phyloP scores from a whole-genome alignment of 2,888 invertebrate species.

The Loripinus fragilis region DNA sequence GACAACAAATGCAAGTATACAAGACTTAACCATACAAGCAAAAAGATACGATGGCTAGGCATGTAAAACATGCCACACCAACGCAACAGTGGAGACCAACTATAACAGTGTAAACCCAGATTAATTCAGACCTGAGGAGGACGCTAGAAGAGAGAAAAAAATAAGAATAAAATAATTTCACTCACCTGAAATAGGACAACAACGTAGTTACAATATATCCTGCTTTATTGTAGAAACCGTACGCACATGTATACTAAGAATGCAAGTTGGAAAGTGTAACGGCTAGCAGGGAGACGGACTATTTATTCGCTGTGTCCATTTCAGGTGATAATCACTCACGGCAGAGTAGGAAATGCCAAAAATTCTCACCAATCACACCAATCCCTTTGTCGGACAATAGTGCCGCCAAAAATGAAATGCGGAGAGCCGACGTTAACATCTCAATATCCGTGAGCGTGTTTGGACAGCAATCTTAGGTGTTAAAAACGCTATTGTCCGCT shows the following conservation, averaged over 20 bases:
- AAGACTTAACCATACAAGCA: too few relatives aligned
- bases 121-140: too few relatives aligned
- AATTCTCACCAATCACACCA: background rate
- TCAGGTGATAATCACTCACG: background rate
- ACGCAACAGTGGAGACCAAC: too few relatives aligned
- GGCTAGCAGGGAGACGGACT: background rate
- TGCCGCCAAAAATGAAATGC: background rate
- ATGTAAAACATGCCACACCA: too few relatives aligned
- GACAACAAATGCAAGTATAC: background rate
- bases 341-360: background rate
- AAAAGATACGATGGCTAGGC: too few relatives aligned
- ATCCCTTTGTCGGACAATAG: background rate
- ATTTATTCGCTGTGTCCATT: slow-evolving; percentile 1
- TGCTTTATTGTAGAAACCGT: background rate
- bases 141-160: too few relatives aligned
- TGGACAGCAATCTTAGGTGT: background rate
- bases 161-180: too few relatives aligned
- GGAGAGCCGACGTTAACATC: background rate
- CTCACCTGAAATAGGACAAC: background rate
- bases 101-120: too few relatives aligned
- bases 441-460: background rate
- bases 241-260: background rate
- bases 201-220: background rate
- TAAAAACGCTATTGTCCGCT: background rate
- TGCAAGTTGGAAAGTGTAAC: background rate